These are phyloP conservation scores for Anabacerthia variegaticeps DNA, from an alignment of 2,797 vertebrate species.

Conservation along the genomic window DNA sequence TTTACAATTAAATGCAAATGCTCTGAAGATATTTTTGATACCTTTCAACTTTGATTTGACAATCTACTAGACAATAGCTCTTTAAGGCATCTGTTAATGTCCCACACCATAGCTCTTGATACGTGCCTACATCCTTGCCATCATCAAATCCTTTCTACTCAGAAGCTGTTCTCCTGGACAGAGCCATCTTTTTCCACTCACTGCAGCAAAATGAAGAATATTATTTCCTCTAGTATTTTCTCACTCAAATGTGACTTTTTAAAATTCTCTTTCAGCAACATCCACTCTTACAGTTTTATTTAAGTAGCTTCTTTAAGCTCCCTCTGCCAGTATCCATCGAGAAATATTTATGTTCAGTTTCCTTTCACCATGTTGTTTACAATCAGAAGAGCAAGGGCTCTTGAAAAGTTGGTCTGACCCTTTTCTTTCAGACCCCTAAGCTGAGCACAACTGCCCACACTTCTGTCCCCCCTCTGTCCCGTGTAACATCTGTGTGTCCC, in stretches of 20 bases:
- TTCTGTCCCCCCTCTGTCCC: not conserved
- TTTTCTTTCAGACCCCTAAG: not conserved
- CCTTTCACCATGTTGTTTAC: not conserved
- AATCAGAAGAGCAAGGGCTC: not conserved
- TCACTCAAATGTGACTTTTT: not conserved
- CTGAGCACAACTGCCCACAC: not conserved
- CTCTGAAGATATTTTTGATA: not conserved
- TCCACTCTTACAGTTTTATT: not conserved
- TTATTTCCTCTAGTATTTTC: not conserved
- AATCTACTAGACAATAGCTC: not conserved
- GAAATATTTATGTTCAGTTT: not conserved
- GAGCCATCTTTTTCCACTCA: not conserved
- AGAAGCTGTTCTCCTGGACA: not conserved
- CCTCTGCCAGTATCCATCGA: not conserved
- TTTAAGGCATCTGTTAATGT: not conserved
- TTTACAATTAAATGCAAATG: not conserved
- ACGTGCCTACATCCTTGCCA: not conserved
- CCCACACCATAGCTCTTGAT: not conserved
- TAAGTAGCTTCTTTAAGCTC: not conserved
- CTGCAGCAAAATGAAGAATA: not conserved
- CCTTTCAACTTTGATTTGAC: not conserved
- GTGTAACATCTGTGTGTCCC: not conserved
- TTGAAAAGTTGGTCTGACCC: not conserved
- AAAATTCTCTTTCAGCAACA: not conserved
- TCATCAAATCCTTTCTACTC: not conserved